Evolutionary conservation across 2,113 vertebrate genomes (phyloP), one percentile per base, ranked within the genome.

Genomic region (Sakesphorus luctuosus): DNA sequence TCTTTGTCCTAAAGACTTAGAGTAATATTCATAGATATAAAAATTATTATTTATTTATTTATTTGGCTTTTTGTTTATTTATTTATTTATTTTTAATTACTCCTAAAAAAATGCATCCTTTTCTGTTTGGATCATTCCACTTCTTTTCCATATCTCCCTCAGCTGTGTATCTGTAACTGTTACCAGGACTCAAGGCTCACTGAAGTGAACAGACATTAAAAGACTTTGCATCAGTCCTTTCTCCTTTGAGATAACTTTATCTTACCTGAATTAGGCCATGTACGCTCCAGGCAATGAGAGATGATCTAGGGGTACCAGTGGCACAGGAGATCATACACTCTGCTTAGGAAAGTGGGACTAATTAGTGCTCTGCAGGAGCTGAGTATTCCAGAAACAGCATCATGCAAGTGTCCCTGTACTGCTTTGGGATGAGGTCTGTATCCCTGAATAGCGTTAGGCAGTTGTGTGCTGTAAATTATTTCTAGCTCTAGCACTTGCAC

Each of bases 131-230:
- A 66, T 50, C 44, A 69, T 25, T 83, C 13, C 2, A 15, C 53
- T 84, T 71, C 58, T 80, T 62, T 78, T 79, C 46, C 82, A 58
- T 15, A 20, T 62, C 58, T 72, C n/a, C 18, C 43, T 76, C 44
- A 85, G 55, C 18, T 47, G 67, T 14, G 11, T 90, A 88, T 76
- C 71, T 66, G 19, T 66, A 69, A 13, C 29, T 63, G 38, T 43
- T 92, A 44, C 58, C 55, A 50, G 71, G 74, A 80, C 35, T 85
- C 17, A 23, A 85, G 14, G 36, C 68, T 72, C 31, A 43, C 16
- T 85, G 91, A 79, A 83, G 38, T 46, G 67, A 82, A 38, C 33
- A 79, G 81, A 55, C 36, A 58, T 93, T 91, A 83, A 96, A 82
- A 87, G 20, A 28, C 20, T 90, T 73, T 83, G 36, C 40, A 74